Percentiles rank a stretch among this genome's conserved stretches.
phyloP scores from a whole-genome alignment of 2,888 invertebrate genomes.

The Phengaris alcon region DNA sequence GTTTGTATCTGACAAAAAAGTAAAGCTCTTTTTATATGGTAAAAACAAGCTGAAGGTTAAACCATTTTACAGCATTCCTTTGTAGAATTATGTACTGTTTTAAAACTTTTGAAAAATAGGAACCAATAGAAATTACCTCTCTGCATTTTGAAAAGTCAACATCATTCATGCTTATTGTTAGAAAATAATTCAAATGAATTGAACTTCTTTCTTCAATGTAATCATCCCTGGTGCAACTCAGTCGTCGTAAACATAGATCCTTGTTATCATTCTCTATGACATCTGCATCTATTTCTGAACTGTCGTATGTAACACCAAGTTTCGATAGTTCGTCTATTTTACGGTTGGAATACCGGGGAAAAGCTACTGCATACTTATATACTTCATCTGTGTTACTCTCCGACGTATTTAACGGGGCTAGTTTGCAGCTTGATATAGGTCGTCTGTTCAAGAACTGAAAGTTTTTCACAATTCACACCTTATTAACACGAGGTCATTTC shows the following conservation, averaged over 20 bases:
- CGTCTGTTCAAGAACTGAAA: conserved; percentile 62
- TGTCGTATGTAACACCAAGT: conserved; percentile 40
- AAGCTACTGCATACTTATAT: conserved; percentile 49
- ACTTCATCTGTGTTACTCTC: conserved; percentile 57
- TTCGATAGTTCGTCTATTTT: conserved; percentile 36
- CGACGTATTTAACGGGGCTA: conserved; percentile 51
- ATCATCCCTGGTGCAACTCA: conserved; percentile 62
- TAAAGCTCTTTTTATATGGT: too few relatives aligned
- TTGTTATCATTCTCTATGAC: conserved; percentile 44
- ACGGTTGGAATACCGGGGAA: conserved; percentile 40
- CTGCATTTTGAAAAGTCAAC: conserved; percentile 62
- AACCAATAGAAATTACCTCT: conserved; percentile 49
- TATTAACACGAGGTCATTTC: conserved; percentile 60
- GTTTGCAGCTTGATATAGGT: conserved; percentile 67
- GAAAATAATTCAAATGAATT: conserved; percentile 47
- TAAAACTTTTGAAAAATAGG: too few relatives aligned
- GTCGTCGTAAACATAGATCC: conserved; percentile 50
- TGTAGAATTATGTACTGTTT: too few relatives aligned
- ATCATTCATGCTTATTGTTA: conserved; percentile 55
- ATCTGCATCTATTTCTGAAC: conserved; percentile 38
- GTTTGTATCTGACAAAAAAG: background rate
- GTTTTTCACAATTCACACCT: conserved; percentile 39
- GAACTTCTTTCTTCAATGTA: conserved; percentile 59
- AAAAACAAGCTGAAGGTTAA: background rate
- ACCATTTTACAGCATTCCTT: too few relatives aligned